phyloP scores from a whole-genome alignment of 2,888 invertebrate genomes.

The Drosophila limbata region DNA sequence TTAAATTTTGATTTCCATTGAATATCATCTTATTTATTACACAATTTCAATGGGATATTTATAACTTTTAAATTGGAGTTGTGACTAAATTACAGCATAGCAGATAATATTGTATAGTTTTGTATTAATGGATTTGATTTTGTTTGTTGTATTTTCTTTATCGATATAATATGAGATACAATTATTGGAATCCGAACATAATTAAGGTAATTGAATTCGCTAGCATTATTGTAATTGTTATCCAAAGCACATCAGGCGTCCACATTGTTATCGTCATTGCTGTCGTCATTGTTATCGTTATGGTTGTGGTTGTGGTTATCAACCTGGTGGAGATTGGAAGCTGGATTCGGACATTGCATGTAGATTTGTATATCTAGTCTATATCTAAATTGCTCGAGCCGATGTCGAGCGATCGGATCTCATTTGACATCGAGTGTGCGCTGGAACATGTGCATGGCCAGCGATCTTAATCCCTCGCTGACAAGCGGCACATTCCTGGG shows the following conservation, averaged over 20 bases:
- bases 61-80: constrained; percentile 3
- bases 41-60: constrained; percentile 14
- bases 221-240: constrained; percentile 11
- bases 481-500: constrained; percentile 74
- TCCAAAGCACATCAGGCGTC: background rate
- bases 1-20: background rate
- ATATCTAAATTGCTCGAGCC: constrained; percentile 46
- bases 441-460: constrained; percentile 83
- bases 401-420: constrained; percentile 51
- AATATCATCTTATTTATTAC: constrained; percentile 11
- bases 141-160: background rate
- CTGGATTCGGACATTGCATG: constrained; percentile 30
- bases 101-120: background rate
- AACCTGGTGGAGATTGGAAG: background rate
- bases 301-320: constrained; percentile 1
- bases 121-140: background rate
- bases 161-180: constrained; percentile 13
- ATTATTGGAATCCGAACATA: constrained; percentile 20
- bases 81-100: constrained; percentile 1
- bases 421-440: constrained; percentile 82
- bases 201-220: constrained; percentile 29
- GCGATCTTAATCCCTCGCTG: constrained; percentile 78
- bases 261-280: background rate
- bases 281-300: constrained; percentile 4
- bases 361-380: constrained; percentile 61